Conservation (phyloP, 2,797 vertebrate species). For the Dendrocincla tyrannina region DNA sequence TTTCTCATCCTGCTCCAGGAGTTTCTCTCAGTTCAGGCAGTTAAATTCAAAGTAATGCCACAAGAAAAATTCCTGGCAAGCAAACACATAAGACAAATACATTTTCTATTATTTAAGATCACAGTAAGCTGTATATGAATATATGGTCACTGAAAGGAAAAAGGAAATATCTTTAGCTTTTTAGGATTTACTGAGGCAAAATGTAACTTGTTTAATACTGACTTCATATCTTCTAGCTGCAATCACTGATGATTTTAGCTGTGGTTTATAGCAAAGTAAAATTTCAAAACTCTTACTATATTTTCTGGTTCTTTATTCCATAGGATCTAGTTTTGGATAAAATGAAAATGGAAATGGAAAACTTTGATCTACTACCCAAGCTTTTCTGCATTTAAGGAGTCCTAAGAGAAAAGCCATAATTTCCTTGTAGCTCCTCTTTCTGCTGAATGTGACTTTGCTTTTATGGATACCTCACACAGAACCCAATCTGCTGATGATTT, state of each 20-base stretch:
- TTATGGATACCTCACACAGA: neutral
- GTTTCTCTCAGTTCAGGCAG: neutral
- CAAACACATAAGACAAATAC: neutral
- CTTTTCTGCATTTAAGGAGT: neutral
- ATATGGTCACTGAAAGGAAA: neutral
- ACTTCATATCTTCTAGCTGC: neutral
- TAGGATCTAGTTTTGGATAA: neutral
- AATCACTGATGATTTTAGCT: neutral
- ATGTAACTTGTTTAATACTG: neutral
- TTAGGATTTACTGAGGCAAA: neutral
- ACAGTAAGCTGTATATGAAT: neutral
- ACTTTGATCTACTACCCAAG: neutral
- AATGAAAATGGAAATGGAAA: neutral
- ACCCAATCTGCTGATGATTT: neutral
- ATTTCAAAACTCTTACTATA: neutral
- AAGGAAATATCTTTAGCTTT: neutral
- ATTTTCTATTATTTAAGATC: neutral
- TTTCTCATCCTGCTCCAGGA: neutral
- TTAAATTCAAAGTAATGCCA: neutral
- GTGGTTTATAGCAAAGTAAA: neutral
- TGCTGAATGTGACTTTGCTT: neutral
- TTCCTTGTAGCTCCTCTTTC: neutral
- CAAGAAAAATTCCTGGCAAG: neutral
- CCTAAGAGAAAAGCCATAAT: neutral
- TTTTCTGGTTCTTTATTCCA: neutral